Evolutionary conservation across 2,113 vertebrate genomes (phyloP).

Genomic region (Malurus alboscapulatus): DNA sequence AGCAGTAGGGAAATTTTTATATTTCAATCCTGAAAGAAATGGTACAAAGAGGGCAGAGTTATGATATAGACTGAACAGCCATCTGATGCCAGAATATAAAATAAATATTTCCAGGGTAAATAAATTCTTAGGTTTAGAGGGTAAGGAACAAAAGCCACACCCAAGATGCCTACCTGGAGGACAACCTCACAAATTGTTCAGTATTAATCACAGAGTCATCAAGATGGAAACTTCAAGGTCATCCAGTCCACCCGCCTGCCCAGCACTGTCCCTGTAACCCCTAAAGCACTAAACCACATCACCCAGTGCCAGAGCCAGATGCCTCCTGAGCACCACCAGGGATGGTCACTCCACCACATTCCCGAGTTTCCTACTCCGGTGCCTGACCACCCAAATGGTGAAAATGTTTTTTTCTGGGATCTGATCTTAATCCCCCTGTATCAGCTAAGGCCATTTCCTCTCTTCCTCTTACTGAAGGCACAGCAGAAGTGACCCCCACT

Average conservation of each 20-base stretch:
- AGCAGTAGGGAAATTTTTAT: not conserved
- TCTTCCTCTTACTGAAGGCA: not conserved
- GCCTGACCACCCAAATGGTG: not conserved
- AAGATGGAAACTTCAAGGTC: not conserved
- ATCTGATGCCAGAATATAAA: not conserved
- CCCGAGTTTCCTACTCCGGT: not conserved
- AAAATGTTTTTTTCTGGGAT: not conserved
- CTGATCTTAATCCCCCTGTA: too few species aligned
- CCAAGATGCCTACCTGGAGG: rapidly evolving
- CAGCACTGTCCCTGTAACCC: not conserved
- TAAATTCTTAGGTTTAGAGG: not conserved
- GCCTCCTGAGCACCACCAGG: not conserved
- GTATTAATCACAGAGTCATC: not conserved
- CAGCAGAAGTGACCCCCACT: not conserved
- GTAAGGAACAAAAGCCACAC: not conserved
- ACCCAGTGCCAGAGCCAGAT: too few species aligned
- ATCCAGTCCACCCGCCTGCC: not conserved
- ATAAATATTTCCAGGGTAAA: not conserved
- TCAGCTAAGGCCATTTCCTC: not conserved
- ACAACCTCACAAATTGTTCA: not conserved
- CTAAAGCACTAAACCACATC: not conserved
- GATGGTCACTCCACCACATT: not conserved
- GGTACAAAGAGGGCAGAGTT: not conserved
- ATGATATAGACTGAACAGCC: not conserved
- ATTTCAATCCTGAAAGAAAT: not conserved